Evolutionary conservation across 35 echinoderm and acorn worm species (phyloP), one percentile per base, ranked within the genome.

Genomic region (Strongylocentrotus purpuratus): DNA sequence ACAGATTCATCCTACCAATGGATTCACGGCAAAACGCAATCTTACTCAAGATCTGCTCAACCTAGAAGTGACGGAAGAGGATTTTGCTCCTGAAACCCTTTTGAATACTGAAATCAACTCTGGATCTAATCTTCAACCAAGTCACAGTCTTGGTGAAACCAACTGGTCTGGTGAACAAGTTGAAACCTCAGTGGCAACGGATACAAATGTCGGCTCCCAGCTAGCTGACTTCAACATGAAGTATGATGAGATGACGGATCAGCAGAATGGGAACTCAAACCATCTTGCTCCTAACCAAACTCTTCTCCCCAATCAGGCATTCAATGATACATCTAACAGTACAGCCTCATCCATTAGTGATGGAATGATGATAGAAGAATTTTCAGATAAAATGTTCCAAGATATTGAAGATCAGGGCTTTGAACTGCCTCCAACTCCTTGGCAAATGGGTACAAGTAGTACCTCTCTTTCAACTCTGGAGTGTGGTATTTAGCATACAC

Each of bases 251-350:
- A 95, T 48, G 6, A 25, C 87, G n/a, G 94, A 94, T 78, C 65
- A 78, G 35, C 94, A 85, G 32, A 46, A 33, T 86, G 94, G 61
- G 18, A 94, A 85, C 31, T 45, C 94, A 85, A 59, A 32, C 50
- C 31, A 60, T 33, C 60, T 94, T 45, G 15, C 61, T 45, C 32
- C 65, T 22, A 45, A 94, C 78, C 71, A 94, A 86, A 45, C 61
- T 17, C 46, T 94, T 20, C 70, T 94, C 17, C 85, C 85, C 22
- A 94, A 86, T 18, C 94, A 95, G 71, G n/a, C 87, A 41, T 88
- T 95, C 46, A 95, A 95, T 61, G 96, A 96, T 48, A 88, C 94
- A 31, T 96, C 96, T 22, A 96, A 96, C 45, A 96, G 96, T 48
- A 96, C 96, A 25, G 59, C 96, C 22, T 96, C 96, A 25, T 94